Evolutionary conservation across 2,797 vertebrate species (phyloP).

Genomic region (Coendou prehensilis): DNA sequence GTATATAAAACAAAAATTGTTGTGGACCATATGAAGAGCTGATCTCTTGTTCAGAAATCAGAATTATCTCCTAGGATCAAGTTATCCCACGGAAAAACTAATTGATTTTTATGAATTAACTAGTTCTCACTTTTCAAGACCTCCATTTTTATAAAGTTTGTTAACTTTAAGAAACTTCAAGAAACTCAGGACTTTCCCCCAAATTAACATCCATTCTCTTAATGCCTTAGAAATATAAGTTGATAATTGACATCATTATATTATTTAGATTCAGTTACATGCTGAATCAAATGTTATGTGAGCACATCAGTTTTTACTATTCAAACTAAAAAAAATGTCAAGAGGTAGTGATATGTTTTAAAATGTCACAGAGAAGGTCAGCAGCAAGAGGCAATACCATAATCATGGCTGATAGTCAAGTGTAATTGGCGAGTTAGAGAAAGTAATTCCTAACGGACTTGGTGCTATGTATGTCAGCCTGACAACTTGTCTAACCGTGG

Average conservation of each 20-base stretch:
- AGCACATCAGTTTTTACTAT: constrained; percentile 25
- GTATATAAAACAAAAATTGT: background rate
- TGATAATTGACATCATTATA: background rate
- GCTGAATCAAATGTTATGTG: background rate
- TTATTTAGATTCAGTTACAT: background rate
- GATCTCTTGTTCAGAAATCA: background rate
- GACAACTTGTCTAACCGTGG: background rate
- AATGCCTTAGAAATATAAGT: background rate
- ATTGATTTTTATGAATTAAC: background rate
- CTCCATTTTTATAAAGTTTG: background rate
- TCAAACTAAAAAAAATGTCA: background rate
- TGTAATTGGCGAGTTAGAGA: background rate
- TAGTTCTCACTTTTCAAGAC: background rate
- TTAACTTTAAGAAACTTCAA: constrained; percentile 43
- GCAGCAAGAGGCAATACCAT: background rate
- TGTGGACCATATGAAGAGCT: background rate
- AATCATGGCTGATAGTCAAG: background rate
- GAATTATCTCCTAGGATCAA: background rate
- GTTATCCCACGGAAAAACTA: background rate
- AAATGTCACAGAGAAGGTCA: background rate
- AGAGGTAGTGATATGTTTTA: background rate
- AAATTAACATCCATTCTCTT: constrained; percentile 20
- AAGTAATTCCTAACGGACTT: background rate
- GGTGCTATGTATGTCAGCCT: background rate
- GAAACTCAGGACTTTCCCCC: background rate